Base-by-base conservation (phyloP, 2,888 invertebrate genomes). In the Drosophila hamatofila region DNA sequence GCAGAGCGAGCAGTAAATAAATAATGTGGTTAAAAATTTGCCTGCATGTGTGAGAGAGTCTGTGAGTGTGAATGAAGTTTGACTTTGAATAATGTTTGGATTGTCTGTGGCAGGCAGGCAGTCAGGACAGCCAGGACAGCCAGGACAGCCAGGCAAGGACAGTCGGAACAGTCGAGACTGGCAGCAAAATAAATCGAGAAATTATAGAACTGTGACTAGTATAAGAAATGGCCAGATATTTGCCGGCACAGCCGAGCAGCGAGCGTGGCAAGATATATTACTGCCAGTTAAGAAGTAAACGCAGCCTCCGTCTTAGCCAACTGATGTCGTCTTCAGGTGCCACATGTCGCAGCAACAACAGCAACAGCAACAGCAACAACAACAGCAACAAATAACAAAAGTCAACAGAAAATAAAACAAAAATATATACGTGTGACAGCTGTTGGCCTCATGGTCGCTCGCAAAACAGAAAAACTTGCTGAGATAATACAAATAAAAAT, bases 151-250 rank as follows among this genome's bases (percentile, higher is more conserved):
- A 42, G 70, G 80, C 9, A 8, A 30, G 30, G 35, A 71, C 75
- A 72, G 48, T 11, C 60, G 48, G 42, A 41, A 23, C 67, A 56
- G 57, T 59, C 63, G 39, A 46, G 65, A 48, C 37, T 72, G 74
- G 70, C 83, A 78, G 71, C 68, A 83, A 79, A 85, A 86, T 86
- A 89, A 86, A 86, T 86, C 86, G 86, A 88, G 83, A 86, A 86
- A 89, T 86, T 86, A 88, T 86, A 86, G 90, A 86, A 86, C 90
- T 86, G 86, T 86, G 86, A 86, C 90, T 86, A 81, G 90, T 77
- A 83, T 89, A 86, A 89, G 90, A 89, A 88, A 89, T 86, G 79
- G 86, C 86, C 79, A 79, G 79, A 87, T 80, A 80, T 82, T 80
- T 82, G 72, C 82, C 82, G 86, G 69, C 66, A 54, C 73, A 66